Percentiles rank a stretch among this genome's conserved stretches.
Evolutionary conservation across 2,888 invertebrate genomes (phyloP).

Genomic region (Cheilosia soror): DNA sequence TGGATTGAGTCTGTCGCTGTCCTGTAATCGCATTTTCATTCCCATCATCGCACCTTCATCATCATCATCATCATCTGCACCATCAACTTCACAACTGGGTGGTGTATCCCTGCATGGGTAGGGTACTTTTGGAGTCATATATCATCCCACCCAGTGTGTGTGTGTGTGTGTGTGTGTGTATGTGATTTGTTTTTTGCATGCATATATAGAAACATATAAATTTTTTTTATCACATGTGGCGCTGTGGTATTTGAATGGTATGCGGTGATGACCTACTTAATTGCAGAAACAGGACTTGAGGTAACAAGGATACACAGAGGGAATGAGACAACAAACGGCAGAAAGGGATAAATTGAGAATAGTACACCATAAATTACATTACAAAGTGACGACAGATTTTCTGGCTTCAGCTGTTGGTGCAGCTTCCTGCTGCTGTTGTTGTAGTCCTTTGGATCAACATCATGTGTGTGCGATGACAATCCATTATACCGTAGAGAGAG

Average conservation of each 20-base stretch:
- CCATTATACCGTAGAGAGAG: constrained; percentile 32
- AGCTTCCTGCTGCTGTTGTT: background rate
- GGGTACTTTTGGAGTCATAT: constrained; percentile 39
- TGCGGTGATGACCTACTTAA: constrained; percentile 68
- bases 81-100: constrained; percentile 43
- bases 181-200: background rate
- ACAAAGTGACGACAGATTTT: constrained; percentile 71
- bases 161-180: constrained; percentile 8
- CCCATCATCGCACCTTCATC: constrained; percentile 58
- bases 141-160: background rate
- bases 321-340: constrained; percentile 4
- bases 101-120: constrained; percentile 31
- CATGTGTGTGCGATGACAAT: constrained; percentile 61
- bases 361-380: constrained; percentile 69
- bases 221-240: constrained; percentile 3
- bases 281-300: constrained; percentile 67
- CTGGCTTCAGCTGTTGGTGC: constrained; percentile 52
- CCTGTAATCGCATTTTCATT: constrained; percentile 59
- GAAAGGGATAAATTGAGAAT: constrained; percentile 52
- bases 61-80: constrained; percentile 42
- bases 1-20: background rate
- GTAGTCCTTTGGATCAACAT: constrained; percentile 52
- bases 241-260: constrained; percentile 51
- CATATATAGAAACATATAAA: background rate
- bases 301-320: constrained; percentile 43